Evolutionary conservation across 2,797 vertebrate genomes (phyloP).

Genomic region (Characodon lateralis): DNA sequence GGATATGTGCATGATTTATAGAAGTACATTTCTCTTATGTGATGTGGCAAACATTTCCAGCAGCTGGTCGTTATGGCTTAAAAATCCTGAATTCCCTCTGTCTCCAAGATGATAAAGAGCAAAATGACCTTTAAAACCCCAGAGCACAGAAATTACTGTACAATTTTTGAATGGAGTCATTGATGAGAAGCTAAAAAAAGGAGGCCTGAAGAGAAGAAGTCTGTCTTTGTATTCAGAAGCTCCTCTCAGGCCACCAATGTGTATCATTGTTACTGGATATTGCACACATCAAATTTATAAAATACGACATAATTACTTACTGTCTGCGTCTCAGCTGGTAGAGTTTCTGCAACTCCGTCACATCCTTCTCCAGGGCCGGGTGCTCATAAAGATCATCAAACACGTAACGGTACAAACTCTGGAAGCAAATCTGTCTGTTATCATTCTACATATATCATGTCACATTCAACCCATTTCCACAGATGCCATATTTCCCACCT

Average conservation of each 20-base stretch:
- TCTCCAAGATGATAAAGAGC: conserved; percentile 37
- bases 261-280: conserved; percentile 15
- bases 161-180: conserved; percentile 65
- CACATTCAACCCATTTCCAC: conserved; percentile 19
- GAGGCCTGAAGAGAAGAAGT: conserved; percentile 39
- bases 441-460: conserved; percentile 23
- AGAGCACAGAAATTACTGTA: conserved; percentile 55
- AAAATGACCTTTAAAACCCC: conserved; percentile 54
- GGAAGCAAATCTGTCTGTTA: conserved; percentile 49
- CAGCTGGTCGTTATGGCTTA: conserved; percentile 25
- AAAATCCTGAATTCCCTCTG: conserved; percentile 31
- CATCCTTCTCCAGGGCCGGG: conserved; percentile 89
- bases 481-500: conserved; percentile 79
- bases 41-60: conserved; percentile 21
- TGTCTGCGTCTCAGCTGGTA: conserved; percentile 91
- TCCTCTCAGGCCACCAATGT: conserved; percentile 31
- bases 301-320: conserved; percentile 79
- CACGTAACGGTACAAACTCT: conserved; percentile 92
- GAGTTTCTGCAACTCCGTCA: conserved; percentile 92
- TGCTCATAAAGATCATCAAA: conserved; percentile 95
- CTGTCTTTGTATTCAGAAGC: conserved; percentile 50
- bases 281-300: not conserved
- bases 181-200: conserved; percentile 67
- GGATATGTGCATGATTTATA: not conserved
- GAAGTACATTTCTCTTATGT: conserved; percentile 2